Base-by-base conservation (phyloP, 2,888 invertebrate genomes). In the Philhelius pedissequus region DNA sequence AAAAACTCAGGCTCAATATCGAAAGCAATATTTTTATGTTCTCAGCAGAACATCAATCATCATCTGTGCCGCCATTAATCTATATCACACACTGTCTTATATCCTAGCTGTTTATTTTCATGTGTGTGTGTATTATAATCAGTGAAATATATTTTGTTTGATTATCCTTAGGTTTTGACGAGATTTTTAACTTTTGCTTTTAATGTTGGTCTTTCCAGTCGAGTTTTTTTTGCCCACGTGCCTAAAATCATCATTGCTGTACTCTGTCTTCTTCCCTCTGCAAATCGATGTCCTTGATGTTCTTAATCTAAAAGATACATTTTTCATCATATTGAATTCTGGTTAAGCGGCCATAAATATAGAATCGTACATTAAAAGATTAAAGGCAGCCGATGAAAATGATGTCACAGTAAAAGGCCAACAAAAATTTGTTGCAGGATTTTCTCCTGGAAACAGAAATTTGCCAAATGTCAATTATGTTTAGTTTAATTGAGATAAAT, bases 41-140 rank as follows among this genome's bases (percentile, higher is more conserved):
- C 13, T 13, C 70, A 20, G n/a, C 43, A 13, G 22, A 70, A 30
- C 70, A 70, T 70, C 30, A 45, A 70, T 70, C 70, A 56, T 70
- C 56, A 58, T 70, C 32, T 35, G 11, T 15, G 22, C 27, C 6
- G 15, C 54, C 56, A 70, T 70, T 70, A 70, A 58, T 52, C 43
- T 58, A 32, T 45, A n/a, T 7, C 22, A 4, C 56, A 8, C 15
- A 13, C 13, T 2, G 13, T 18, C 43, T 11, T n/a, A n/a, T 38
- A 25, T 25, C 25, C 25, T 5, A n/a, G n/a, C 38, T 38, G 38
- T 6, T 38, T 2, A 20, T 9, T 13, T 48, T 48, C 11, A 20
- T 22, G 13, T 48, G 22, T 5, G 5, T 45, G 45, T n/a, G n/a
- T n/a, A n/a, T n/a, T 13, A 11, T 45, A 45, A 45, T 45, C 45